phyloP scores from a whole-genome alignment of 2,113 vertebrate species.

The Puffinus mauretanicus region DNA sequence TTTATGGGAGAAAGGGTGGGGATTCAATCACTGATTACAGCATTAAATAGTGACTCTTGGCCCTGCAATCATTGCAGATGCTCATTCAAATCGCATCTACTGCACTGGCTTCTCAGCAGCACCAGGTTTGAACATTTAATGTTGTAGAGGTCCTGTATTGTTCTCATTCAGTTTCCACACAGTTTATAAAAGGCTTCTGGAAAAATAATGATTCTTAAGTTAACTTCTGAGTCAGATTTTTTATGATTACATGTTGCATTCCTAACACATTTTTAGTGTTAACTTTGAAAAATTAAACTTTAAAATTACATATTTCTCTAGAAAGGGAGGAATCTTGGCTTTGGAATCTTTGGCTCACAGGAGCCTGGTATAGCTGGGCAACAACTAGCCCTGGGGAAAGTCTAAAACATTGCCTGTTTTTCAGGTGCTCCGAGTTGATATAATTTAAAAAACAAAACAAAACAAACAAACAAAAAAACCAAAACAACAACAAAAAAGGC shows the following conservation, averaged over 20 bases:
- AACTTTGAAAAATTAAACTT: background rate
- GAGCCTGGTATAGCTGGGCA: background rate
- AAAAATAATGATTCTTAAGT: background rate
- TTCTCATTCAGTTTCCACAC: background rate
- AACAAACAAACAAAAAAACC: background rate
- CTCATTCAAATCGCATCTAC: background rate
- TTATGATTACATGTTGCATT: background rate
- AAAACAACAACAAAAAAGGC: background rate
- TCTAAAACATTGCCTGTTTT: background rate
- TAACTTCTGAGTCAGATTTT: background rate
- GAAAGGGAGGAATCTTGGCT: background rate
- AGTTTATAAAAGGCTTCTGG: background rate
- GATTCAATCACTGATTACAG: background rate
- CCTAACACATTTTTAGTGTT: background rate
- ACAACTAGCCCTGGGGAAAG: background rate
- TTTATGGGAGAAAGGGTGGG: background rate
- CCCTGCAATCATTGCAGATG: background rate
- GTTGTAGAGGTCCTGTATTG: background rate
- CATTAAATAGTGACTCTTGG: background rate
- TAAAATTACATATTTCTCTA: background rate
- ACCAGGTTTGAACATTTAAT: background rate
- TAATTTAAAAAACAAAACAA: background rate
- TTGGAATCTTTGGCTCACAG: background rate
- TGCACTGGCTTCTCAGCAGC: background rate
- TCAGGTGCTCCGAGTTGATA: background rate